A percentile compares a stretch with the other conserved stretches of the same genome.
These are phyloP conservation scores for Eulemur rufifrons DNA, from an alignment of 2,113 vertebrate genomes.

Conservation along the genomic window DNA sequence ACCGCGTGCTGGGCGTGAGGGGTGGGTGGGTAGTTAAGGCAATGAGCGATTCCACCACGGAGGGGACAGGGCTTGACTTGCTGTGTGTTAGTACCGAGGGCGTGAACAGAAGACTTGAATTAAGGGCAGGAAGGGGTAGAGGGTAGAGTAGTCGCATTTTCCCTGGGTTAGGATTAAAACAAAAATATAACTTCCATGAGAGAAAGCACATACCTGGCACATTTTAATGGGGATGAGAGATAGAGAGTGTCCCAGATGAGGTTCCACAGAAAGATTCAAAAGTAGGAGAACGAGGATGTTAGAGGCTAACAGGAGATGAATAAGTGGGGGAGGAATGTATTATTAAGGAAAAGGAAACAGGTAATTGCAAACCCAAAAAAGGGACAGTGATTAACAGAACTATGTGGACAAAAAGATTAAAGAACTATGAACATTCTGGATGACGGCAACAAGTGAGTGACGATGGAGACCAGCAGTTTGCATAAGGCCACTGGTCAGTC, in stretches of 20 bases:
- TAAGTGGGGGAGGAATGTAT: not conserved
- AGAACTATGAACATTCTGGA: not conserved
- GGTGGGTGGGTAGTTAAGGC: rapidly evolving
- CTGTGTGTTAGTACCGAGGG: rapidly evolving
- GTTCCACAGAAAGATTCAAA: not conserved
- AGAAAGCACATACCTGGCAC: not conserved
- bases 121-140: not conserved
- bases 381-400: not conserved
- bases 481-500: not conserved
- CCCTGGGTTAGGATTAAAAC: not conserved
- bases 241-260: not conserved
- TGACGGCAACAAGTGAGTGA: too few species aligned
- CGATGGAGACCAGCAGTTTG: rapidly evolving
- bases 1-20: rapidly evolving
- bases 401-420: not conserved
- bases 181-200: not conserved
- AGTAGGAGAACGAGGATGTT: not conserved
- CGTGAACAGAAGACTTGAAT: not conserved
- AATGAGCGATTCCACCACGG: too few species aligned
- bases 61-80: not conserved
- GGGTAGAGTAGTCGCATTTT: too few species aligned
- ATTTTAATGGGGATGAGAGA: not conserved
- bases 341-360: not conserved
- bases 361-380: not conserved
- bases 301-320: not conserved